Evolutionary conservation across 2,113 vertebrate genomes (phyloP).

Genomic region (Apodemus speciosus): DNA sequence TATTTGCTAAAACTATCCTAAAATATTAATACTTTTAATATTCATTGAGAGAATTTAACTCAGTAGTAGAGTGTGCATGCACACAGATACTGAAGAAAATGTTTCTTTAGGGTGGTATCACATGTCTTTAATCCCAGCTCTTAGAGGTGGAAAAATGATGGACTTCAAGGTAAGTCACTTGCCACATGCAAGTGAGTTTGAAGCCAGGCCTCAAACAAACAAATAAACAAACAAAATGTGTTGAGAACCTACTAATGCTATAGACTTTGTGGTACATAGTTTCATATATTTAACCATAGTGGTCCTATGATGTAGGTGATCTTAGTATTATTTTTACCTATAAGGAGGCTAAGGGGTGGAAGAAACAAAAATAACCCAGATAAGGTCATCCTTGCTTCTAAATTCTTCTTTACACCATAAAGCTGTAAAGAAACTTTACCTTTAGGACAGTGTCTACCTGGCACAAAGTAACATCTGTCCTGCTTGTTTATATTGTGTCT

Average conservation of each 20-base stretch:
- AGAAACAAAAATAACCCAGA: neutral
- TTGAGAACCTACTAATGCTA: neutral
- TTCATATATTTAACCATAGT: neutral
- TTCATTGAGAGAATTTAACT: neutral
- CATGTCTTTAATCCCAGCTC: neutral
- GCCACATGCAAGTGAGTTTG: neutral
- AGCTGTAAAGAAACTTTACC: neutral
- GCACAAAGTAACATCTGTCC: neutral
- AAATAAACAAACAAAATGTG: neutral
- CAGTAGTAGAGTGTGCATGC: neutral
- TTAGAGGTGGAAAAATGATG: neutral
- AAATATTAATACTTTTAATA: neutral
- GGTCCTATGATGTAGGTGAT: neutral
- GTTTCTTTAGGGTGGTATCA: neutral
- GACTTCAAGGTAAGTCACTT: neutral
- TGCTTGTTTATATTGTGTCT: neutral
- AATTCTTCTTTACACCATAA: neutral
- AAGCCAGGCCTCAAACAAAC: neutral
- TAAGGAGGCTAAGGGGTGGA: neutral
- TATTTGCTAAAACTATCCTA: neutral
- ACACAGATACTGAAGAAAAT: neutral
- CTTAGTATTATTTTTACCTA: slow-evolving; percentile 10
- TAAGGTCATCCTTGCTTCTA: neutral
- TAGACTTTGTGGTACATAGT: neutral
- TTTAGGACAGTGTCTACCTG: neutral